These are phyloP conservation scores for Drosophila kambysellisi DNA, from an alignment of 2,888 invertebrate genomes.

Conservation along the genomic window DNA sequence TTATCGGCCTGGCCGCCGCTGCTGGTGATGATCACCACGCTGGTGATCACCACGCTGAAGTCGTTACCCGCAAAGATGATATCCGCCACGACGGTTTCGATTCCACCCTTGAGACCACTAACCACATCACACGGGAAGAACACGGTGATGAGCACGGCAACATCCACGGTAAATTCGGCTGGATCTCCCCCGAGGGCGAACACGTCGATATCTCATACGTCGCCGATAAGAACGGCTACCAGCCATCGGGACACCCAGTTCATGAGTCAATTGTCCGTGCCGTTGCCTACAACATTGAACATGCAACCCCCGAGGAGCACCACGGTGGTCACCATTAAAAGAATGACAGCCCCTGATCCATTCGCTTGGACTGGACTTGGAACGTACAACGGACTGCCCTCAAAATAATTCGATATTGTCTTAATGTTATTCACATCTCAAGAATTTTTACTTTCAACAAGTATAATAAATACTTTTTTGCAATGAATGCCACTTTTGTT, in stretches of 20 bases:
- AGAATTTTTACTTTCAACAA: conserved; percentile 17
- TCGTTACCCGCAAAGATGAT: conserved; percentile 48
- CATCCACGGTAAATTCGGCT: conserved; percentile 74
- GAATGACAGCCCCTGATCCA: background rate
- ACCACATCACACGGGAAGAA: conserved; percentile 63
- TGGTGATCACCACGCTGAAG: conserved; percentile 47
- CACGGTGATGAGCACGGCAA: conserved; percentile 79
- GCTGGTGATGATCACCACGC: conserved; percentile 23
- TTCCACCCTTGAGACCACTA: conserved; percentile 66
- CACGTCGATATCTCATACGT: conserved; percentile 70
- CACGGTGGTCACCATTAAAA: conserved; percentile 39
- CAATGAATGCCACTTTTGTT: conserved; percentile 15
- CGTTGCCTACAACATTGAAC: conserved; percentile 28
- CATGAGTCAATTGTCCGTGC: conserved; percentile 35
- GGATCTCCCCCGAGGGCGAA: conserved; percentile 79
- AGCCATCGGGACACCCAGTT: conserved; percentile 53
- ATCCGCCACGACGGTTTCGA: conserved; percentile 77
- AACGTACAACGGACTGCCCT: conserved; percentile 40
- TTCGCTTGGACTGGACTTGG: conserved; percentile 22
- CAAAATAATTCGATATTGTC: conserved; percentile 29
- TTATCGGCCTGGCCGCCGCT: conserved; percentile 63
- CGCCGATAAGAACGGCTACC: conserved; percentile 82
- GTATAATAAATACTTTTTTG: conserved; percentile 52
- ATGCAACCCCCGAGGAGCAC: conserved; percentile 14
- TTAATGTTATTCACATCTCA: conserved; percentile 34